Evolutionary conservation across 2,113 vertebrate species (phyloP).

Genomic region (Saccopteryx bilineata): DNA sequence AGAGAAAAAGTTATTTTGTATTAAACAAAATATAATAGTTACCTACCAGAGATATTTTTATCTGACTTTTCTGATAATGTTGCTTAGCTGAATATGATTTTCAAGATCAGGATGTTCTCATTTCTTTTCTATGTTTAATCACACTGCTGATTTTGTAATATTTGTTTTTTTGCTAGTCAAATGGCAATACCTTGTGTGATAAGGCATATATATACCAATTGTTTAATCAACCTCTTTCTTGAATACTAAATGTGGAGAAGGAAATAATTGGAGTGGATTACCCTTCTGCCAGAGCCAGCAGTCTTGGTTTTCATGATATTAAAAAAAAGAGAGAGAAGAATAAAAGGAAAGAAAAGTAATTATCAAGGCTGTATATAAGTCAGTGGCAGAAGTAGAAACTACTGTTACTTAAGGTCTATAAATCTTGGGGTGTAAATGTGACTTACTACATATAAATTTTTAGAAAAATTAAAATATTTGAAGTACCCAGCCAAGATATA

Average conservation of each 20-base stretch:
- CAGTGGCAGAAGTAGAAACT: slow-evolving; percentile 64
- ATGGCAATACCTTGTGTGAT: not conserved
- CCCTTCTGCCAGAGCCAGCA: slow-evolving; percentile 43
- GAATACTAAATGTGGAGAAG: slow-evolving; percentile 50
- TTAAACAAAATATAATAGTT: slow-evolving; percentile 41
- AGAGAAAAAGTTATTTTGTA: not conserved
- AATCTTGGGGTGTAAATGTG: slow-evolving; percentile 72
- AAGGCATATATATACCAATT: not conserved
- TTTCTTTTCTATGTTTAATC: slow-evolving; percentile 41
- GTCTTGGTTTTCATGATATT: slow-evolving; percentile 69
- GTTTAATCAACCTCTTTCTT: slow-evolving; percentile 43
- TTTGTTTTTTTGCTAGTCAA: slow-evolving; percentile 14
- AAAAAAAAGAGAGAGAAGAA: slow-evolving; percentile 16
- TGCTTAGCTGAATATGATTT: not conserved
- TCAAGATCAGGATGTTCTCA: not conserved
- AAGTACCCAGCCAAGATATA: slow-evolving; percentile 27
- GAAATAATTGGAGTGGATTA: slow-evolving; percentile 44
- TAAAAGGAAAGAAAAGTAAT: slow-evolving; percentile 16
- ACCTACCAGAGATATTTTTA: not conserved
- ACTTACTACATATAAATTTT: slow-evolving; percentile 77
- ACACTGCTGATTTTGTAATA: slow-evolving; percentile 32
- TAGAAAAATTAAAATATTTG: slow-evolving; percentile 77
- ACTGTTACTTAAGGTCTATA: slow-evolving; percentile 67
- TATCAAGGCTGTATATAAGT: slow-evolving; percentile 69
- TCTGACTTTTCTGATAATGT: slow-evolving; percentile 17